These are phyloP conservation scores for Entomobrya multifasciata DNA, from an alignment of 2,888 invertebrate species.

Conservation along the genomic window DNA sequence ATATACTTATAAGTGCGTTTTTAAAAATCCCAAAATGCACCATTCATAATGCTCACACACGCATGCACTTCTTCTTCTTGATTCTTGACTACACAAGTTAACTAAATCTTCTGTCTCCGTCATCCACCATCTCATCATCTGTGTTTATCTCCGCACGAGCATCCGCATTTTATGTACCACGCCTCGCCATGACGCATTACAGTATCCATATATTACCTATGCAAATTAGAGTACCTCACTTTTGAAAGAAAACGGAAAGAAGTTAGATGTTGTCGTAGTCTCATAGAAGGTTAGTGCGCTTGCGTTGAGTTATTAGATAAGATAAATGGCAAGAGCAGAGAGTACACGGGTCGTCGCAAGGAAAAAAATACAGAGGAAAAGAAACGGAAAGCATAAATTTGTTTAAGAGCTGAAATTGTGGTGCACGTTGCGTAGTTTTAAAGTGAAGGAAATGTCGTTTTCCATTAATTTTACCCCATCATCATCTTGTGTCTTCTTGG, in stretches of 20 bases:
- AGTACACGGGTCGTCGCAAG: neutral
- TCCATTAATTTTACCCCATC: conserved; percentile 51
- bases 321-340: neutral
- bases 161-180: conserved; percentile 45
- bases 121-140: conserved; percentile 45
- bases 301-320: neutral
- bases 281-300: neutral
- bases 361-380: neutral
- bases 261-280: neutral
- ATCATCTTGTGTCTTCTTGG: conserved; percentile 2
- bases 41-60: neutral
- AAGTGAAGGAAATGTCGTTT: conserved; percentile 44
- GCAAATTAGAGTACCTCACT: conserved; percentile 24
- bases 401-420: neutral
- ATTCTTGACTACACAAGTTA: neutral
- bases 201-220: conserved; percentile 26
- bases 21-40: neutral
- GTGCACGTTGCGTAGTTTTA: neutral
- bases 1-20: neutral
- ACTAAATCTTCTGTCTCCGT: conserved; percentile 26
- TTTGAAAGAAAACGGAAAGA: neutral
- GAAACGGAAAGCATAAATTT: conserved; percentile 32
- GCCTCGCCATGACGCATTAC: conserved; percentile 6
- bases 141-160: conserved; percentile 59
- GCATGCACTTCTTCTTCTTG: neutral